Evolutionary conservation across 1,140 invertebrate species (phyloP).

Genomic region (Laupala kohalensis): DNA sequence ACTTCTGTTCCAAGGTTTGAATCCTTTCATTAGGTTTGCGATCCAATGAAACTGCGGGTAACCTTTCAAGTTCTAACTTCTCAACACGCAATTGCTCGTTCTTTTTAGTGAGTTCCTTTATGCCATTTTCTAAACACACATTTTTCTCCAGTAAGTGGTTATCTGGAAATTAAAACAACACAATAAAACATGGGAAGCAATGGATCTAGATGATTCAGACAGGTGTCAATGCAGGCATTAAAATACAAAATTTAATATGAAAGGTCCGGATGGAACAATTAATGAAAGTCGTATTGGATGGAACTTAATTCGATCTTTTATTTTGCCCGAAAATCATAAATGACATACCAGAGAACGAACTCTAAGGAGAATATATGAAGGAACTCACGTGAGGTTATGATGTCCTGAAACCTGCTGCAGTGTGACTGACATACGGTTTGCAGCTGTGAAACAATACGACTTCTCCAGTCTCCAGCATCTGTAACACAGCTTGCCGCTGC

Average conservation of each 20-base stretch:
- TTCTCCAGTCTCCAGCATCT: slow-evolving; percentile 32
- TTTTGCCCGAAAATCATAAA: too few species aligned
- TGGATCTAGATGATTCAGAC: too few species aligned
- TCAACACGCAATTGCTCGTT: slow-evolving; percentile 65
- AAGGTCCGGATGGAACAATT: neutral
- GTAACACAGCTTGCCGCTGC: slow-evolving; percentile 1
- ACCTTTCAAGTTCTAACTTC: slow-evolving; percentile 28
- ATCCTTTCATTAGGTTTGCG: slow-evolving; percentile 31
- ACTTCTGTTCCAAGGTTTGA: slow-evolving; percentile 66
- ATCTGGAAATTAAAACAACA: slow-evolving; percentile 39
- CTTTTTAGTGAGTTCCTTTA: slow-evolving; percentile 67
- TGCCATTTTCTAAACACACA: slow-evolving; percentile 62
- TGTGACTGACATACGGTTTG: slow-evolving; percentile 41
- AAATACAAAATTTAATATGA: neutral
- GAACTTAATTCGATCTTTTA: too few species aligned
- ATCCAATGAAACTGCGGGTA: slow-evolving; percentile 25
- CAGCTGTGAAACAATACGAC: slow-evolving; percentile 38
- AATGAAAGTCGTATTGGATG: neutral
- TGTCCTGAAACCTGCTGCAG: slow-evolving; percentile 42
- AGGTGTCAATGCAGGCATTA: too few species aligned
- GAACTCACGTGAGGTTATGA: slow-evolving; percentile 44
- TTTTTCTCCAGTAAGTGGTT: slow-evolving; percentile 74
- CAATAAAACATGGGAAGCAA: slow-evolving; percentile 21
- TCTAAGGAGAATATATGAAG: neutral
- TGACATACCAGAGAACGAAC: too few species aligned